These are phyloP conservation scores for Chrysolina americana DNA, from an alignment of 2,888 invertebrate species.

Conservation along the genomic window DNA sequence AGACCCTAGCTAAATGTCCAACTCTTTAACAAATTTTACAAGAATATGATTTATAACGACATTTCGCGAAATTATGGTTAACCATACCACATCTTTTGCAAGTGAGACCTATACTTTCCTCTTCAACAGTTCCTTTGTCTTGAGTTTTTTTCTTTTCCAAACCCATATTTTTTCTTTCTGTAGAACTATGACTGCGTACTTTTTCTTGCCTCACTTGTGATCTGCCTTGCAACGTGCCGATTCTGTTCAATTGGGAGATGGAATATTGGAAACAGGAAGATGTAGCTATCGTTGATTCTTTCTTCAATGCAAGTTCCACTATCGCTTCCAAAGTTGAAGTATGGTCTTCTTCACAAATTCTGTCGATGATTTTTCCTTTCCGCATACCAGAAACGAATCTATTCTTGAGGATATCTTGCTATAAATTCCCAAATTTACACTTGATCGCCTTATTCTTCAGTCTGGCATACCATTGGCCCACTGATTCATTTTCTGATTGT, in stretches of 20 bases:
- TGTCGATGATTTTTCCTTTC: conserved; percentile 36
- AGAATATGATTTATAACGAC: conserved; percentile 26
- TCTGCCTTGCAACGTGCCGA: not conserved
- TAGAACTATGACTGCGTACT: too few species aligned
- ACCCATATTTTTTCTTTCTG: not conserved
- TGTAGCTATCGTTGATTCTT: conserved; percentile 28
- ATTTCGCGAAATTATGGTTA: conserved; percentile 30
- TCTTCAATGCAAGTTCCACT: conserved; percentile 26
- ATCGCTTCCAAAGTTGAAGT: conserved; percentile 19
- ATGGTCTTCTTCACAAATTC: conserved; percentile 45
- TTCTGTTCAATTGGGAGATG: conserved; percentile 5
- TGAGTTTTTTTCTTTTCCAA: conserved; percentile 8
- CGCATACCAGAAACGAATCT: conserved; percentile 40
- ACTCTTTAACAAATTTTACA: conserved; percentile 33
- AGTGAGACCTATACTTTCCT: not conserved
- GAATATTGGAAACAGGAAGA: not conserved
- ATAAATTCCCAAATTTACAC: conserved; percentile 39
- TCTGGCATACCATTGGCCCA: conserved; percentile 38
- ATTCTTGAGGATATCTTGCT: conserved; percentile 40
- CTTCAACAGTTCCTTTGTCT: not conserved
- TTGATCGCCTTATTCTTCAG: conserved; percentile 39
- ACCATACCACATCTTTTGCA: conserved; percentile 31
- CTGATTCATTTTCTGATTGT: conserved; percentile 35
- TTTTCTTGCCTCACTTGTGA: too few species aligned
- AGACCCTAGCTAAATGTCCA: conserved; percentile 41